A percentile compares a stretch with the other conserved stretches of the same genome.
These are phyloP conservation scores for Parapsyche elsis DNA, from an alignment of 1,140 invertebrate species.

Conservation along the genomic window DNA sequence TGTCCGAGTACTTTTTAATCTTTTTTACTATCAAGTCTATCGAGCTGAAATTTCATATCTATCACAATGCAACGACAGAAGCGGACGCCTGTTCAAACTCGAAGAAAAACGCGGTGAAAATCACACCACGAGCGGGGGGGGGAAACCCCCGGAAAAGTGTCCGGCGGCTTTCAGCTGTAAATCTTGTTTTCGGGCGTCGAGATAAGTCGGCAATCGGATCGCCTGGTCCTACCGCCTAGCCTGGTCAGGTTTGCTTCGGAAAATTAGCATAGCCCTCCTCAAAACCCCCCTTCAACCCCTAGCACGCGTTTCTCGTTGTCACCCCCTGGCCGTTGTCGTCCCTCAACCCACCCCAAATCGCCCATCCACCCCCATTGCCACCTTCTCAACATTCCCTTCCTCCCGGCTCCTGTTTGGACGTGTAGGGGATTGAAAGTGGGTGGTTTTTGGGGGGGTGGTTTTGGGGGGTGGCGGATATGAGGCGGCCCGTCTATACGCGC, in stretches of 20 bases:
- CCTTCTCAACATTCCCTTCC: not conserved
- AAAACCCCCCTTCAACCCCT: too few species aligned
- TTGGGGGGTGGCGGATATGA: not conserved
- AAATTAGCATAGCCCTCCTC: conserved; percentile 38
- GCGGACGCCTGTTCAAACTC: too few species aligned
- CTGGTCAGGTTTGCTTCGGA: not conserved
- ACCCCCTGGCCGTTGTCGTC: too few species aligned
- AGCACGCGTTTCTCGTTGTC: not conserved
- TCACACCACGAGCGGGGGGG: too few species aligned
- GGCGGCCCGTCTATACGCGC: not conserved
- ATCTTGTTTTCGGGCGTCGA: not conserved
- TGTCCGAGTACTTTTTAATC: too few species aligned
- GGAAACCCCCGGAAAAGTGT: not conserved
- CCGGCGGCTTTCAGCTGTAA: not conserved
- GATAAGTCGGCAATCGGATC: conserved; percentile 20
- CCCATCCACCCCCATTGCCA: not conserved
- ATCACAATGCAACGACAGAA: too few species aligned
- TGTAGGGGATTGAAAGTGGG: not conserved
- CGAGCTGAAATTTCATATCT: too few species aligned
- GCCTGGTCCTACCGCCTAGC: not conserved
- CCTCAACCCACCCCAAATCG: not conserved
- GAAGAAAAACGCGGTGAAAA: too few species aligned
- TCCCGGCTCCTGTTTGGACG: too few species aligned
- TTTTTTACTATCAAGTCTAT: too few species aligned
- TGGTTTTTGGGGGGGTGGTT: not conserved